These are phyloP conservation scores for Clupea harengus DNA, from an alignment of 2,113 vertebrate species.

Conservation along the genomic window DNA sequence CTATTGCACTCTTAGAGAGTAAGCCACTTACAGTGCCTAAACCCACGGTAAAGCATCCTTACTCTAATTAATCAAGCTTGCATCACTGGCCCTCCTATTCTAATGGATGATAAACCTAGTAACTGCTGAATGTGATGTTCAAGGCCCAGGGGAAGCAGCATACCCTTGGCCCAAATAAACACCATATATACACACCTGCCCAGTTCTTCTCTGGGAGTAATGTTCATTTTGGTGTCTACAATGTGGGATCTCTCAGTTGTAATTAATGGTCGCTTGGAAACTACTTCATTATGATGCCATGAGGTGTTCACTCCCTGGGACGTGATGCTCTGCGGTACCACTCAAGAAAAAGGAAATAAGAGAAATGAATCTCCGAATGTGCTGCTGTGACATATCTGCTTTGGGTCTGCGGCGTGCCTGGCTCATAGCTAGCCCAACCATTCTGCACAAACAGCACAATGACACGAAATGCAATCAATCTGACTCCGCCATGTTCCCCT, in stretches of 20 bases:
- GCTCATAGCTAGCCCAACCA: neutral
- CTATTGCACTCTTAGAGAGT: neutral
- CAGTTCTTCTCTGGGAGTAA: constrained; percentile 11
- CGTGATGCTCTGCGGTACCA: neutral
- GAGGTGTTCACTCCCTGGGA: neutral
- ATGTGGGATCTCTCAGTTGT: constrained; percentile 20
- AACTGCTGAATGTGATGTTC: constrained; percentile 27
- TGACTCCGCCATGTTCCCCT: neutral
- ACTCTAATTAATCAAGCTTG: constrained; percentile 30
- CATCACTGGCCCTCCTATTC: neutral
- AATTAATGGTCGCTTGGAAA: constrained; percentile 21
- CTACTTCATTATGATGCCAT: constrained; percentile 1
- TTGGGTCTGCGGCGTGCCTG: neutral
- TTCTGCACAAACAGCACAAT: constrained; percentile 1
- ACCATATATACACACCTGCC: neutral
- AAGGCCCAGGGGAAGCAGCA: constrained; percentile 54
- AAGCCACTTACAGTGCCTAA: neutral
- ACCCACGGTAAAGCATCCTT: constrained; percentile 6
- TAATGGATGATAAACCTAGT: constrained; percentile 24
- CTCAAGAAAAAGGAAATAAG: neutral
- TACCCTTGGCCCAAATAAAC: constrained; percentile 42
- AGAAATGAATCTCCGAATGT: neutral
- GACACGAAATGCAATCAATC: neutral
- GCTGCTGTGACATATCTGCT: neutral
- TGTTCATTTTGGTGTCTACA: constrained; percentile 18